Base-by-base conservation (phyloP, 2,888 invertebrate genomes). In the Drosophila hamatofila region DNA sequence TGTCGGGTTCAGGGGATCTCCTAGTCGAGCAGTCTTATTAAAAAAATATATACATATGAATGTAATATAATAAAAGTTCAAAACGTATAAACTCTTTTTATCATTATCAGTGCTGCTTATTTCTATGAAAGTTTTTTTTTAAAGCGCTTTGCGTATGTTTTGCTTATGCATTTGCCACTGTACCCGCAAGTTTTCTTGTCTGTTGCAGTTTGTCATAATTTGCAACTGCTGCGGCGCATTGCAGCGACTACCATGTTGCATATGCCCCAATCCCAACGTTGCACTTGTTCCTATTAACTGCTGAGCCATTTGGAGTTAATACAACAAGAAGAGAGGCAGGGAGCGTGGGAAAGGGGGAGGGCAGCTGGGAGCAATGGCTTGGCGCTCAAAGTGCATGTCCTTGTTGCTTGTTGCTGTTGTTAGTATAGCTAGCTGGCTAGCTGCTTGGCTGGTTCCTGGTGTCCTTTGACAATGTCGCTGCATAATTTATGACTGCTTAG, bases 401-500 rank as follows among this genome's bases (percentile, higher is more conserved):
- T 71, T 81, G 72, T 56, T 75, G 57, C 66, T 65, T 37, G 54
- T 35, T 30, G 33, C 49, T 39, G 42, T 37, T 67, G 75, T 62
- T 39, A 25, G 25, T 59, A 33, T 63, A 54, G 63, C 48, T 55
- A 54, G 58, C 33, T 52, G 21, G 18, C 33, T 51, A 21, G 35
- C 37, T 51, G 51, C 21, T 35, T 33, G 51, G 51, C 21, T 52
- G 52, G 59, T 58, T n/a, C 30, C 64, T 55, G 76, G 76, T 84
- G 85, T 84, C 87, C 86, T 86, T 88, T 82, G 83, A 75, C 84
- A 82, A 74, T 86, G 84, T 88, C 81, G 78, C 87, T 86, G 87
- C 82, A 88, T 86, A 86, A 88, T 86, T 88, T 86, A 86, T 86
- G 82, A 88, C 84, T 84, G 74, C 88, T 87, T 84, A 78, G 78